These are phyloP conservation scores for Drosophila quadrilineata DNA, from an alignment of 1,140 invertebrate genomes.

Conservation along the genomic window DNA sequence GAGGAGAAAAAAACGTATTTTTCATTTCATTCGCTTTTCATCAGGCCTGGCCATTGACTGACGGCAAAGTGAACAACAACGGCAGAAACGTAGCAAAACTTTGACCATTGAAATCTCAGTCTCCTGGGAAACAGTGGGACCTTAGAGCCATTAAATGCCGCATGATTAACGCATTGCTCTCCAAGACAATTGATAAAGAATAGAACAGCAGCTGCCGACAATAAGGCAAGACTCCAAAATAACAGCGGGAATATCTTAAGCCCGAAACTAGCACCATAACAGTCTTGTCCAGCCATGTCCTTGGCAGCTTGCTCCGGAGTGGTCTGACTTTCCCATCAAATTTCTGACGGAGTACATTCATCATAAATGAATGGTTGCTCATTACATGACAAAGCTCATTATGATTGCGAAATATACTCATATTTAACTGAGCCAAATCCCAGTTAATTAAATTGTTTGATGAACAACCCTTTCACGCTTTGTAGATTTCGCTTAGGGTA, in stretches of 20 bases:
- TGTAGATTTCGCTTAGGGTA: neutral
- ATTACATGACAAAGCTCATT: too few species aligned
- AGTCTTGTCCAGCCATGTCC: too few species aligned
- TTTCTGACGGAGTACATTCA: too few species aligned
- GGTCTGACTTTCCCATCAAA: too few species aligned
- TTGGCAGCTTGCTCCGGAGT: too few species aligned
- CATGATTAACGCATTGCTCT: slow-evolving; percentile 74
- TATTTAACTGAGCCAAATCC: neutral
- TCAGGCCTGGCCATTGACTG: slow-evolving; percentile 39
- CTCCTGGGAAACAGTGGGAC: slow-evolving; percentile 56
- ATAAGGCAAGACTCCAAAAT: slow-evolving; percentile 1
- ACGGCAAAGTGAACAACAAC: slow-evolving; percentile 19
- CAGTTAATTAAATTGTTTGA: slow-evolving; percentile 6
- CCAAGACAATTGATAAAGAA: slow-evolving; percentile 72
- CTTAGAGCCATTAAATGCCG: slow-evolving; percentile 66
- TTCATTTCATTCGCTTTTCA: slow-evolving; percentile 62
- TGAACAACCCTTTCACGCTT: slow-evolving; percentile 5
- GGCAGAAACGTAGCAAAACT: slow-evolving; percentile 45
- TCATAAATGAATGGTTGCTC: too few species aligned
- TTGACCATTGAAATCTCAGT: slow-evolving; percentile 67
- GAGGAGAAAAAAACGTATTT: slow-evolving; percentile 45
- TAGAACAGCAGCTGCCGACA: slow-evolving; percentile 28
- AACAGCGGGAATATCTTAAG: neutral
- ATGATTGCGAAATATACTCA: too few species aligned
- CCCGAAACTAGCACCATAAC: neutral